Conservation (phyloP, 2,113 vertebrate genomes). For the Vidua macroura region DNA sequence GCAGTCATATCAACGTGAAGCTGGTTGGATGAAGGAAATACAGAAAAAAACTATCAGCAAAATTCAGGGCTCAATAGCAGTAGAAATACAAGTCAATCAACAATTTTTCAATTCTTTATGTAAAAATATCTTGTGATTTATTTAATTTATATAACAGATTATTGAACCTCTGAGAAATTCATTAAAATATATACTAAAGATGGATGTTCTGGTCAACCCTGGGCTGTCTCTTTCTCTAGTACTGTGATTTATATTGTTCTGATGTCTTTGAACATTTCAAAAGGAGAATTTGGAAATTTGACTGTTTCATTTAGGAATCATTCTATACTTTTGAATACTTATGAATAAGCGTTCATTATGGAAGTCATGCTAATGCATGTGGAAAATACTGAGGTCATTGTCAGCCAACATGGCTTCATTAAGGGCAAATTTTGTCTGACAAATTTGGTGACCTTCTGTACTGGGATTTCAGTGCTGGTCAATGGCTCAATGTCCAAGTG, state of each 20-base stretch:
- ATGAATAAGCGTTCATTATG: slow-evolving; percentile 14
- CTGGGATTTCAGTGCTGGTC: background rate
- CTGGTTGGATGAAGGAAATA: background rate
- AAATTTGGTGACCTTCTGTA: background rate
- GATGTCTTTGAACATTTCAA: background rate
- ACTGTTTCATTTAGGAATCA: background rate
- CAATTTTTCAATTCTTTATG: background rate
- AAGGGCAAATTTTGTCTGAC: background rate
- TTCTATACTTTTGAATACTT: background rate
- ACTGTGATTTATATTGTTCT: background rate
- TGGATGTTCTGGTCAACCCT: background rate
- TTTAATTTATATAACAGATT: background rate
- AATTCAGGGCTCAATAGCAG: background rate
- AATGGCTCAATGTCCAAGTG: too few species aligned
- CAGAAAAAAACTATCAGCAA: background rate
- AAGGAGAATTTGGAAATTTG: background rate
- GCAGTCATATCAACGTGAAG: background rate
- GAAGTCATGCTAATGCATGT: background rate
- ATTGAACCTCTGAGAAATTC: background rate
- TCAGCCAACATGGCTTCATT: background rate
- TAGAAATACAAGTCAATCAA: background rate
- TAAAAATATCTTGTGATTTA: background rate
- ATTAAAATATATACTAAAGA: background rate
- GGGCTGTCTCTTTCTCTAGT: background rate
- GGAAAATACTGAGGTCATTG: background rate